Evolutionary conservation across 2,113 vertebrate genomes (phyloP), one percentile per base, ranked within the genome.

Genomic region (Gymnorhina tibicen): DNA sequence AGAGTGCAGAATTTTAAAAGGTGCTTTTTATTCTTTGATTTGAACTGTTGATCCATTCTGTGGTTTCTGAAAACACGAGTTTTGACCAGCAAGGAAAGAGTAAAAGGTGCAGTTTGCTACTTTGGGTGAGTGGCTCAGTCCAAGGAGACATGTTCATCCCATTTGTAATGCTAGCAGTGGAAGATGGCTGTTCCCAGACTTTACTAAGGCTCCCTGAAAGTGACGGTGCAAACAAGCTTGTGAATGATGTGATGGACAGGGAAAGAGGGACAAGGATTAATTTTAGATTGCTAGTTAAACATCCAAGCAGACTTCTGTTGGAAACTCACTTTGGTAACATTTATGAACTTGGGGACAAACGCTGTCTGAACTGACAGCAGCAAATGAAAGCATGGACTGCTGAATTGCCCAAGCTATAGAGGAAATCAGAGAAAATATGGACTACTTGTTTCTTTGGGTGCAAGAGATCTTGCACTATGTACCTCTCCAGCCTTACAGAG

Each of bases 71-170:
- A 79, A 90, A 50, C 10, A 28, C 0, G 1, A 44, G 19, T 26
- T 82, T 60, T 49, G 60, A 62, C 52, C 9, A 32, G 27, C 47
- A 59, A 89, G 16, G 56, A 52, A 88, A 30, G 60, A 59, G 16
- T 88, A 18, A 13, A 22, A 77, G 63, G 46, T 64, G 23, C 22
- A 33, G 23, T 90, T 91, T 85, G 26, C n/a, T 58, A 0, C n/a
- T 52, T 49, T 0, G 3, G 6, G 13, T 47, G 47, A 23, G 42
- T 19, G 37, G 11, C 50, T 81, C 5, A 16, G n/a, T 47, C 55
- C 39, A 27, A 66, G 46, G 2, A 74, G 23, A 13, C 0, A 0
- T 11, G 42, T 53, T 11, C 3, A 27, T 46, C 52, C 46, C 14
- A 3, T 75, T 39, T 81, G 23, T 49, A 41, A n/a, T 60, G 44